Conservation (phyloP, 2,797 vertebrate genomes). For the Tarsius wallacei region DNA sequence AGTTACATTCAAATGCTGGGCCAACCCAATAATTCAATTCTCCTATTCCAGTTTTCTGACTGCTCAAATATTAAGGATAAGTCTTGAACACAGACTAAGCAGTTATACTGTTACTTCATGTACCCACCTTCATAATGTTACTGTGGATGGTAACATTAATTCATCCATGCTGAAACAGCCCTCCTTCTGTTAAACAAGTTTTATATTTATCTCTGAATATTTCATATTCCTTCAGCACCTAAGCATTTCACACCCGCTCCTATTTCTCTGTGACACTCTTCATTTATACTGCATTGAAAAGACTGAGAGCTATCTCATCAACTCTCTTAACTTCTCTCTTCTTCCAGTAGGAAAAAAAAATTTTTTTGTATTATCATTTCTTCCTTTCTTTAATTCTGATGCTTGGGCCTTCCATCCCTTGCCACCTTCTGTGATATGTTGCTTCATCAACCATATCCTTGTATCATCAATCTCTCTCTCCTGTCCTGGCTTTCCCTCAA, state of each 20-base stretch:
- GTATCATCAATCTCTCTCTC: neutral
- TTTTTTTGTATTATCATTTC: neutral
- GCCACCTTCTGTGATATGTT: neutral
- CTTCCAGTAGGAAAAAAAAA: neutral
- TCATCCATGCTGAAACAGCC: no score
- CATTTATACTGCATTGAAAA: neutral
- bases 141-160: no score
- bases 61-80: neutral
- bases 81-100: neutral
- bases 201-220: slow-evolving; percentile 9
- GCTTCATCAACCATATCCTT: neutral
- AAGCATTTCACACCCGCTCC: neutral
- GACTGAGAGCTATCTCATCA: neutral
- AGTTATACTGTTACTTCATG: neutral
- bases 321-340: neutral
- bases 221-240: neutral
- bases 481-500: neutral
- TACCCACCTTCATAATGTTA: neutral
- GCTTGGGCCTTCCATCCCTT: neutral
- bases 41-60: neutral
- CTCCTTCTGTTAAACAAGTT: slow-evolving; percentile 12
- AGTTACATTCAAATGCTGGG: neutral
- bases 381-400: neutral
- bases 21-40: neutral
- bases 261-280: neutral